Evolutionary conservation across 2,797 vertebrate species (phyloP).

Genomic region (Prionace glauca): DNA sequence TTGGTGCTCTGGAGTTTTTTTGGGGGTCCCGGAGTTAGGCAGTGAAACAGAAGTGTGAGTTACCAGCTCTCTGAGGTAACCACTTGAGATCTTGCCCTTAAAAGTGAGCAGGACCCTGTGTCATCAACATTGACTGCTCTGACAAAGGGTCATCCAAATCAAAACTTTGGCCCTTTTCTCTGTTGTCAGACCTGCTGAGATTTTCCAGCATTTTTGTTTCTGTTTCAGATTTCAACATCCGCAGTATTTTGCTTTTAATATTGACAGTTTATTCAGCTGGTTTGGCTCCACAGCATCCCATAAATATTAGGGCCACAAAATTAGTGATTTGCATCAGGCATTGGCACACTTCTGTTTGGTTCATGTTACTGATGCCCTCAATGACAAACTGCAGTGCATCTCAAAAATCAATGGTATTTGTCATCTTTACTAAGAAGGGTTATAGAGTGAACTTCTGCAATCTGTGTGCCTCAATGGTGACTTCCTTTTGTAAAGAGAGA

Average conservation of each 20-base stretch:
- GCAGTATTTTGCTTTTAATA: too few species aligned
- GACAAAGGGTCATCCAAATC: too few species aligned
- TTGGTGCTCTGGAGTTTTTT: neutral
- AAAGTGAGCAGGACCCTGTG: too few species aligned
- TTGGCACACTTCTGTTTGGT: neutral
- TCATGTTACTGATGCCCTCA: neutral
- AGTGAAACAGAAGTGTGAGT: too few species aligned
- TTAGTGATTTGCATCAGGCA: neutral
- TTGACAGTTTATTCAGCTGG: neutral
- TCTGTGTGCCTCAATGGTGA: neutral
- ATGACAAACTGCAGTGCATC: neutral
- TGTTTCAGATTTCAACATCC: too few species aligned
- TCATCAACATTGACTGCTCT: neutral
- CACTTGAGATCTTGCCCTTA: too few species aligned
- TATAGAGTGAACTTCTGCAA: neutral
- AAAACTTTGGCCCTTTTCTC: too few species aligned
- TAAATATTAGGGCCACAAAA: too few species aligned
- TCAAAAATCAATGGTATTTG: neutral
- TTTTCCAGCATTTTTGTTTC: too few species aligned
- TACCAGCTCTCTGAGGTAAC: too few species aligned
- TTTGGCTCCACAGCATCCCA: neutral
- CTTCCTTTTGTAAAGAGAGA: neutral
- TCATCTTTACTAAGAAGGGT: neutral
- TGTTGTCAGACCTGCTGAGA: too few species aligned
- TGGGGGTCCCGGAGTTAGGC: too few species aligned